Percentiles rank a stretch among this genome's conserved stretches.
Evolutionary conservation across 1,140 invertebrate genomes (phyloP).

Genomic region (Lutraria rhynchaena): DNA sequence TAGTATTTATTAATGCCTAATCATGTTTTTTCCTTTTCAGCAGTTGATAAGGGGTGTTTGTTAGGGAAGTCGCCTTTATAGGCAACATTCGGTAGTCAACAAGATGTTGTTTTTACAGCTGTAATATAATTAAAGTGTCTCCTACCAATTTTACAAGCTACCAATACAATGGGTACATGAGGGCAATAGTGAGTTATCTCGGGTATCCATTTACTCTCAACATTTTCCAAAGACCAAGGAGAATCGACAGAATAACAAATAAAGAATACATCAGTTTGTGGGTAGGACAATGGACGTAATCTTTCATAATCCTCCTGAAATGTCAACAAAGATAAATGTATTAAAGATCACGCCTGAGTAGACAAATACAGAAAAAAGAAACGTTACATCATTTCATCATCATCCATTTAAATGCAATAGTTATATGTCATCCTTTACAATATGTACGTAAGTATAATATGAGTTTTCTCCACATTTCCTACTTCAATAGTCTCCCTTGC

Average conservation of each 20-base stretch:
- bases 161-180: constrained; percentile 83
- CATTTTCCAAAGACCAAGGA: constrained; percentile 62
- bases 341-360: too few species aligned
- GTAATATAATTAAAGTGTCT: not conserved
- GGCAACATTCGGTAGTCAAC: not conserved
- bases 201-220: constrained; percentile 77
- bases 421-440: too few species aligned
- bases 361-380: too few species aligned
- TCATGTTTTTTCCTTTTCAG: not conserved
- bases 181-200: constrained; percentile 84
- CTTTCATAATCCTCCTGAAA: constrained; percentile 91
- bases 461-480: too few species aligned
- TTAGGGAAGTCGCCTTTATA: not conserved
- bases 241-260: constrained; percentile 63
- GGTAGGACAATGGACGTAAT: too few species aligned
- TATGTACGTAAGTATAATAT: too few species aligned
- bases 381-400: too few species aligned
- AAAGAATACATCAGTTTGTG: constrained; percentile 83
- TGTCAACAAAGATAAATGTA: too few species aligned
- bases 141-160: constrained; percentile 79
- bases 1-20: not conserved
- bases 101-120: not conserved
- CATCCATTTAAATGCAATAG: too few species aligned
- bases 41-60: not conserved
- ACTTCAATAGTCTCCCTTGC: too few species aligned